Evolutionary conservation across 2,113 vertebrate genomes (phyloP).

Genomic region (Gallinago jamesoni): DNA sequence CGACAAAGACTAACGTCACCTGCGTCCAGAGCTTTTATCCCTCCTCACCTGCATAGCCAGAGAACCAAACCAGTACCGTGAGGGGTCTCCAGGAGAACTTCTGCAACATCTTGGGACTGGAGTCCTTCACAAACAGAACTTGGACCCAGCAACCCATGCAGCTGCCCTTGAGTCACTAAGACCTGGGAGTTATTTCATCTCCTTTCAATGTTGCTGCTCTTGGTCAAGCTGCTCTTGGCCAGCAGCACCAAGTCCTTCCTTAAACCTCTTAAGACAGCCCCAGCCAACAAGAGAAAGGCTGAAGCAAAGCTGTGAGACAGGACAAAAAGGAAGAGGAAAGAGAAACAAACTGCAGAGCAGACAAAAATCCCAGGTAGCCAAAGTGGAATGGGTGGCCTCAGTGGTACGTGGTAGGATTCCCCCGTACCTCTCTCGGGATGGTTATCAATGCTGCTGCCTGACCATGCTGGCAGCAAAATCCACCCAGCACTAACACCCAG

Average conservation of each 20-base stretch:
- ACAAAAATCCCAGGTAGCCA: not conserved
- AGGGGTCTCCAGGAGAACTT: not conserved
- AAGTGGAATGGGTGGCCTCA: not conserved
- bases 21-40: not conserved
- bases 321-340: not conserved
- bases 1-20: too few relatives aligned
- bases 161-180: not conserved
- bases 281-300: not conserved
- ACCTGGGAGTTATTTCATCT: not conserved
- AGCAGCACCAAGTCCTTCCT: not conserved
- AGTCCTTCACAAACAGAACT: not conserved
- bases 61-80: not conserved
- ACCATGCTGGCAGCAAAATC: rapidly evolving
- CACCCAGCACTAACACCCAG: not conserved
- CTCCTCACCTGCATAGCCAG: not conserved
- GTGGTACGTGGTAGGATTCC: too few relatives aligned
- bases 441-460: not conserved
- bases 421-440: not conserved
- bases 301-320: not conserved
- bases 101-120: not conserved
- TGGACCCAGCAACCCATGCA: not conserved
- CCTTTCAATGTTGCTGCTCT: not conserved
- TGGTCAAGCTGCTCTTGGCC: not conserved
- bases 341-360: not conserved
- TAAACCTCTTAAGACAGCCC: not conserved